phyloP scores from a whole-genome alignment of 2,797 vertebrate species.

The Enteromius fasciolatus region DNA sequence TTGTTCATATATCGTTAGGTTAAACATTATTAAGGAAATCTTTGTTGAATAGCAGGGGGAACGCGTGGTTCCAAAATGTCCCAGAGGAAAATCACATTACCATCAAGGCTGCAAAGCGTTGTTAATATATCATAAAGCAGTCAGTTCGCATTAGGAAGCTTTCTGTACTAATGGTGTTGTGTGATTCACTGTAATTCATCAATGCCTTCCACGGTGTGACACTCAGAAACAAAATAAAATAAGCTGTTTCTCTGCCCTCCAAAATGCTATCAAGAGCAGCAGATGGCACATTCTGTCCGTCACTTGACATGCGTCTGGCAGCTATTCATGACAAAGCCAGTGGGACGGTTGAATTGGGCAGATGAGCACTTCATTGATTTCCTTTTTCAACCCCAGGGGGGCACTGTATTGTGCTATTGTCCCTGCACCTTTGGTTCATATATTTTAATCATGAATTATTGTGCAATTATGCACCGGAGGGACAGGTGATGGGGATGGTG shows the following conservation, averaged over 20 bases:
- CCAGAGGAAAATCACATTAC: slow-evolving; percentile 23
- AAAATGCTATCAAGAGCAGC: slow-evolving; percentile 49
- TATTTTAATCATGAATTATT: slow-evolving; percentile 60
- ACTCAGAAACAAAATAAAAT: background rate
- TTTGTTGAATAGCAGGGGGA: slow-evolving; percentile 8
- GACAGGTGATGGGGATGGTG: slow-evolving; percentile 48
- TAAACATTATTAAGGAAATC: slow-evolving; percentile 14
- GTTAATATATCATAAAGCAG: slow-evolving; percentile 19
- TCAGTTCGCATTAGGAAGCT: background rate
- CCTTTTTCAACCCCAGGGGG: slow-evolving; percentile 44
- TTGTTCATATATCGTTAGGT: background rate
- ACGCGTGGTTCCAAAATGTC: slow-evolving; percentile 1
- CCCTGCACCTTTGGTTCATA: slow-evolving; percentile 52
- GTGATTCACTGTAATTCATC: slow-evolving; percentile 22
- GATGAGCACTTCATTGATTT: slow-evolving; percentile 65
- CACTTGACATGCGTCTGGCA: slow-evolving; percentile 42
- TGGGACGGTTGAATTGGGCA: slow-evolving; percentile 53
- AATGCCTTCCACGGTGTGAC: background rate
- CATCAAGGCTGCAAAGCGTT: slow-evolving; percentile 17
- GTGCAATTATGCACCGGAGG: slow-evolving; percentile 51
- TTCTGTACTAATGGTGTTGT: background rate
- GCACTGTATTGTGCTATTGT: slow-evolving; percentile 56
- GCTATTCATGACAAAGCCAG: slow-evolving; percentile 50
- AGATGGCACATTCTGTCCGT: slow-evolving; percentile 58
- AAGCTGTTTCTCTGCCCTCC: slow-evolving; percentile 21